Evolutionary conservation across 1,140 invertebrate genomes (phyloP).

Genomic region (Agrypnia vestita): DNA sequence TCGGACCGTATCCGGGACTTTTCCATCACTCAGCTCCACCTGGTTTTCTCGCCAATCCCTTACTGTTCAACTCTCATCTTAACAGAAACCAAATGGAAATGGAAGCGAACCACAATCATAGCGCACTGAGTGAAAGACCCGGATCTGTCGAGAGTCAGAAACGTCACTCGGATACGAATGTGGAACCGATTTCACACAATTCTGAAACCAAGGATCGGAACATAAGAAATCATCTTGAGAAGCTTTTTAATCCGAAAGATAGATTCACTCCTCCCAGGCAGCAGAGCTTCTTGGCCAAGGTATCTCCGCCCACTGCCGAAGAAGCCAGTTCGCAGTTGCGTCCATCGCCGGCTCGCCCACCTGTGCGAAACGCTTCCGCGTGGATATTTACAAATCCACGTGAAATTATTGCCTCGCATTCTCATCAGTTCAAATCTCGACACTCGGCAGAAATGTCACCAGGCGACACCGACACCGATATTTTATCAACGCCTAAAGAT

Average conservation of each 20-base stretch:
- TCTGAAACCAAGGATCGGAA: slow-evolving; percentile 51
- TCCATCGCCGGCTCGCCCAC: slow-evolving; percentile 78
- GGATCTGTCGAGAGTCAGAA: slow-evolving; percentile 51
- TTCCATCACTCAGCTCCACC: slow-evolving; percentile 73
- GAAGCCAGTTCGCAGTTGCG: slow-evolving; percentile 77
- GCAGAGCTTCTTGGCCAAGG: slow-evolving; percentile 70
- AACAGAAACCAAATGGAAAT: slow-evolving; percentile 63
- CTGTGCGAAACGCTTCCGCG: slow-evolving; percentile 65
- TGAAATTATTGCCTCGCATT: slow-evolving; percentile 63
- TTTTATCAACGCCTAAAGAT: slow-evolving; percentile 67
- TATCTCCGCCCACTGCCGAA: slow-evolving; percentile 78
- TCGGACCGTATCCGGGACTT: slow-evolving; percentile 76
- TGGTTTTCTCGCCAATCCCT: slow-evolving; percentile 72
- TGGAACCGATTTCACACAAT: slow-evolving; percentile 22
- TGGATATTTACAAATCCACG: slow-evolving; percentile 67
- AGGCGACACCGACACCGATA: slow-evolving; percentile 63
- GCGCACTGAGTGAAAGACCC: slow-evolving; percentile 37
- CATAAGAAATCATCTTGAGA: slow-evolving; percentile 54
- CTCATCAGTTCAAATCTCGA: slow-evolving; percentile 48
- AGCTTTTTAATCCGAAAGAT: slow-evolving; percentile 59
- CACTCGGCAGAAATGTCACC: slow-evolving; percentile 57
- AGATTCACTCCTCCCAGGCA: slow-evolving; percentile 66
- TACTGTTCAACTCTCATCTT: slow-evolving; percentile 72
- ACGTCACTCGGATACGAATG: slow-evolving; percentile 40
- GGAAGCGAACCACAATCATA: slow-evolving; percentile 51